Conservation (phyloP, 2,888 invertebrate genomes). For the Oithona nana region DNA sequence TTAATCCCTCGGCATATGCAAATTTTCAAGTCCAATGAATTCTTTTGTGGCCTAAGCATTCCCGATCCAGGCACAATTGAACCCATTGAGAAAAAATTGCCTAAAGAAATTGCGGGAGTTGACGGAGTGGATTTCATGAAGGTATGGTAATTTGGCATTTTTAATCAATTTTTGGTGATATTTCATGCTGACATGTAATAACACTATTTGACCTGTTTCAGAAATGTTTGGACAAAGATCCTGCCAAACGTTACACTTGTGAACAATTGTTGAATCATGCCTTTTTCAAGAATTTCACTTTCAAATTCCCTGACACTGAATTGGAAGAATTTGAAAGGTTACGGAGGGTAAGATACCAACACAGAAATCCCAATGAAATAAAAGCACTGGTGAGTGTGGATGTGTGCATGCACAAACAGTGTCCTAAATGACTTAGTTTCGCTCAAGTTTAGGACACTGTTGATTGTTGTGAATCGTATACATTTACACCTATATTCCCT, state of each 20-base stretch:
- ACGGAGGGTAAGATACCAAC: neutral
- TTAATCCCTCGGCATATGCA: constrained; percentile 81
- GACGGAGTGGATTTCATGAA: constrained; percentile 63
- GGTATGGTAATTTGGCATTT: no score
- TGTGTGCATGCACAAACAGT: no score
- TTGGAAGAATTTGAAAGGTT: constrained; percentile 25
- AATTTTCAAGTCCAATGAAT: constrained; percentile 87
- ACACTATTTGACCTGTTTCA: constrained; percentile 35
- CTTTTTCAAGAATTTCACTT: constrained; percentile 69
- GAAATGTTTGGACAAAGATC: constrained; percentile 91
- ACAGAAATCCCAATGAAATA: neutral
- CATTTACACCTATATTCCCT: no score
- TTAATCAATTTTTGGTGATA: neutral
- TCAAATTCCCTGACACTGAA: constrained; percentile 53
- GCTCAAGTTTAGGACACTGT: no score
- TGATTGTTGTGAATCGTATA: no score
- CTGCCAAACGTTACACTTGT: constrained; percentile 72
- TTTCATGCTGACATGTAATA: neutral
- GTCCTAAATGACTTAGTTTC: no score
- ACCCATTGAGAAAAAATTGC: constrained; percentile 67
- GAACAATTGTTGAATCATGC: constrained; percentile 70
- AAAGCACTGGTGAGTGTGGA: neutral
- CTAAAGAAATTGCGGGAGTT: constrained; percentile 43
- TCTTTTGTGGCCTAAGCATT: constrained; percentile 72
- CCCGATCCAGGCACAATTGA: constrained; percentile 74